Evolutionary conservation across 2,797 vertebrate genomes (phyloP).

Genomic region (Poecilia velifera): DNA sequence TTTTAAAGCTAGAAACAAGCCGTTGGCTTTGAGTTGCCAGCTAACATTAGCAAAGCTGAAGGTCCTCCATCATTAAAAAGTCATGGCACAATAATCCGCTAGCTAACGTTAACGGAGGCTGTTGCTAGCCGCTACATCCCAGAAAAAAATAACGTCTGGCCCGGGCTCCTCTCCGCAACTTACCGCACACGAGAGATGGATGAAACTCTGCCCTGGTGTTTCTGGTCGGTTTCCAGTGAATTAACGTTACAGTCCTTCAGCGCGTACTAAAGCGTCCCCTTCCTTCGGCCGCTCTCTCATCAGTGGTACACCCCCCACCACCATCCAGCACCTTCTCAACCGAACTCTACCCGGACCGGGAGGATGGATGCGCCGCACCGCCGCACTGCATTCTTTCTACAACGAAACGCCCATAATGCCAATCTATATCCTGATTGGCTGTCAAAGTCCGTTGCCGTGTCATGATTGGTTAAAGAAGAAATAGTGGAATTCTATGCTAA

Average conservation of each 20-base stretch:
- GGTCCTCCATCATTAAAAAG: conserved; percentile 78
- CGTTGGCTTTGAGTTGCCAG: conserved; percentile 27
- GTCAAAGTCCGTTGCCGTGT: neutral
- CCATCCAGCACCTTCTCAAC: conserved; percentile 61
- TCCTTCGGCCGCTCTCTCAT: conserved; percentile 65
- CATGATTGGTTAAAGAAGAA: conserved; percentile 66
- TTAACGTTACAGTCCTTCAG: conserved; percentile 28
- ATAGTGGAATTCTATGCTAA: conserved; percentile 33
- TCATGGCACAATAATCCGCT: conserved; percentile 79
- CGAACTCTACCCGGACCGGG: conserved; percentile 57
- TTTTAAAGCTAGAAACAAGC: neutral
- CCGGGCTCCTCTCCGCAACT: conserved; percentile 32
- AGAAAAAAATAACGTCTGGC: conserved; percentile 1
- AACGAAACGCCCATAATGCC: conserved; percentile 59
- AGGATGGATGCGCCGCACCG: conserved; percentile 54
- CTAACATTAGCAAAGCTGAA: conserved; percentile 63
- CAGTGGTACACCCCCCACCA: conserved; percentile 76
- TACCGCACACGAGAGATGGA: conserved; percentile 65
- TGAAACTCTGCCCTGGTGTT: conserved; percentile 23
- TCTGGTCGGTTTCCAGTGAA: conserved; percentile 35
- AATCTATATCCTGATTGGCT: conserved; percentile 64
- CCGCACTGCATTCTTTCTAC: conserved; percentile 12
- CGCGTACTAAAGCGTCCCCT: conserved; percentile 48
- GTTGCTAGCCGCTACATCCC: conserved; percentile 56
- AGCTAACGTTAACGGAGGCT: conserved; percentile 59